Evolutionary conservation across 2,113 vertebrate species (phyloP).

Genomic region (Sylvietta virens): DNA sequence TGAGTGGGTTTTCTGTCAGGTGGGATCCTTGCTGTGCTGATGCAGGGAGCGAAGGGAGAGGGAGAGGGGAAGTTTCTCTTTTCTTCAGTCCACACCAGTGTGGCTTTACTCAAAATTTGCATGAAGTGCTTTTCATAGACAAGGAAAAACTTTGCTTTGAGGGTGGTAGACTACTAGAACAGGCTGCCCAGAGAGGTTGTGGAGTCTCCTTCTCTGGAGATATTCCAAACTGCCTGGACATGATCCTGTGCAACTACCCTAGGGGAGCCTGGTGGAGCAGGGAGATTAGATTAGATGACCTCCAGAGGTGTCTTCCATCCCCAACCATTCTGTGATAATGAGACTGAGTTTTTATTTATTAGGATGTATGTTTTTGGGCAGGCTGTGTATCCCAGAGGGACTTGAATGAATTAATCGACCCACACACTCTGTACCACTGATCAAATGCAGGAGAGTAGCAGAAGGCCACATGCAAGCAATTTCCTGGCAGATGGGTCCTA

Average conservation of each 20-base stretch:
- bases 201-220: background rate
- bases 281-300: background rate
- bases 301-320: background rate
- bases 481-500: conserved; percentile 37
- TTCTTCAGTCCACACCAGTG: background rate
- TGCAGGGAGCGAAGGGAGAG: fast-evolving
- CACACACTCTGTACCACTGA: background rate
- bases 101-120: background rate
- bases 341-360: conserved; percentile 5
- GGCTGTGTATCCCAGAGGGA: background rate
- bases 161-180: background rate
- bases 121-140: background rate
- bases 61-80: background rate
- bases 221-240: background rate
- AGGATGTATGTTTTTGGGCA: background rate
- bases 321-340: background rate
- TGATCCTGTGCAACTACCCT: background rate
- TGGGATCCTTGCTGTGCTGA: background rate
- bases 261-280: background rate
- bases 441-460: conserved; percentile 20
- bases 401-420: conserved; percentile 14
- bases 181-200: background rate
- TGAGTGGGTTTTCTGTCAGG: background rate
- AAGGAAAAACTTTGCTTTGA: background rate
- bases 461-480: conserved; percentile 27